phyloP scores from a whole-genome alignment of 2,888 invertebrate genomes.

The Gerris lacustris region DNA sequence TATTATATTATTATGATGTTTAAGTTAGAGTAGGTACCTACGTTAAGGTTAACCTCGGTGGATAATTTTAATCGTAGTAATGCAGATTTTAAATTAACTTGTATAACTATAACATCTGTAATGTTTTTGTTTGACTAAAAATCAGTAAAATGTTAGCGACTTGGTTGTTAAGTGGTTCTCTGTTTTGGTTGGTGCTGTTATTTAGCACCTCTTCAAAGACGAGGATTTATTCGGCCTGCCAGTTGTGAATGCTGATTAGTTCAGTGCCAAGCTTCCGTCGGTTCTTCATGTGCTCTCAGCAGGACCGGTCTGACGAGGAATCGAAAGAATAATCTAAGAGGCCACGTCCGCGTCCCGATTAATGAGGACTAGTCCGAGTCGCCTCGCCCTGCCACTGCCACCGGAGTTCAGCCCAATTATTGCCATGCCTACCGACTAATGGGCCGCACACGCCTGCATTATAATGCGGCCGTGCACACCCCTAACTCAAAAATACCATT shows the following conservation, averaged over 20 bases:
- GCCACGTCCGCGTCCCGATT: neutral
- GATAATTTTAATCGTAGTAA: no score
- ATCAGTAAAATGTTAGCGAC: no score
- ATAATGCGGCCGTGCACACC: neutral
- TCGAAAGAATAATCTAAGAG: neutral
- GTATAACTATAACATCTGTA: no score
- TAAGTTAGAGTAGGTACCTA: no score
- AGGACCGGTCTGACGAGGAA: conserved; percentile 3
- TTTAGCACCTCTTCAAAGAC: neutral
- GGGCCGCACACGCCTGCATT: conserved; percentile 1
- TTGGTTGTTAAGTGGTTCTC: no score
- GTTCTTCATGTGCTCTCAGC: neutral
- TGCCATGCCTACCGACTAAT: conserved; percentile 3
- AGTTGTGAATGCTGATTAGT: neutral
- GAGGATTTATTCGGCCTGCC: neutral
- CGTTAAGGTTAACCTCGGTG: no score
- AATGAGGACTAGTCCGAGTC: conserved; percentile 5
- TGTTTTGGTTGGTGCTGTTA: neutral
- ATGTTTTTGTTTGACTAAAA: no score
- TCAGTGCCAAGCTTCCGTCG: neutral
- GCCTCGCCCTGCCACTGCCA: conserved; percentile 1
- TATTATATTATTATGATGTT: no score
- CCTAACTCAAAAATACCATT: neutral
- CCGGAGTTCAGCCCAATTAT: conserved; percentile 3
- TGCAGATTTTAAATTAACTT: no score